Base-by-base conservation (phyloP, 2,888 invertebrate species). In the Drosophila ustulata region DNA sequence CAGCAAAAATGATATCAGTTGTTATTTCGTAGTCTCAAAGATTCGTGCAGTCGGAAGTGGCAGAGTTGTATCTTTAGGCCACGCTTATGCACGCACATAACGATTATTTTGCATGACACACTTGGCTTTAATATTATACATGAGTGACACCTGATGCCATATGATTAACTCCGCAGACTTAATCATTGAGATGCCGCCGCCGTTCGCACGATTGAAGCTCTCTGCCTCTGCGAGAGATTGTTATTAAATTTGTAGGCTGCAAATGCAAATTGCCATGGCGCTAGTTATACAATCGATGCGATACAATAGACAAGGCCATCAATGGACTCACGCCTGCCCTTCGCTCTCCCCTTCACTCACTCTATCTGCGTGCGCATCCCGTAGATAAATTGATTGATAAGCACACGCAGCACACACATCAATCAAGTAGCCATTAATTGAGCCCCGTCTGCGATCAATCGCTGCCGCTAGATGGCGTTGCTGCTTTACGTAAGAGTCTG, bases 331-430 rank as follows among this genome's bases (percentile, higher is more conserved):
- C 58, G 50, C 67, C 80, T 37, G 4, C 59, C 8, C 26, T 43
- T 49, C 37, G 11, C 11, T n/a, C 11, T 37, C 37, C 18, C 18
- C 18, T 18, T 18, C 18, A 1, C 18, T 18, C 18, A 18, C 18
- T 18, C 1, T 18, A 18, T 37, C n/a, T 37, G 55, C 39, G 66
- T 34, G 43, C 63, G 63, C 53, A 68, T 66, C 66, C 18, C 18
- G 57, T 58, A 56, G 66, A 71, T 68, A 67, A 69, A 80, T 80
- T 67, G 64, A 72, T 62, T 75, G 72, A 78, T 68, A 83, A 66
- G 46, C 63, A 39, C 49, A 61, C 55, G 67, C 25, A 55, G 25
- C 34, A 34, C 34, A 47, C 25, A 46, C 41, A 56, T 83, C 78
- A 82, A 87, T 82, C 75, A 80, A 65, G 23, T n/a, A 26, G 3